Evolutionary conservation across 2,888 invertebrate species (phyloP).

Genomic region (Rhagium mordax): DNA sequence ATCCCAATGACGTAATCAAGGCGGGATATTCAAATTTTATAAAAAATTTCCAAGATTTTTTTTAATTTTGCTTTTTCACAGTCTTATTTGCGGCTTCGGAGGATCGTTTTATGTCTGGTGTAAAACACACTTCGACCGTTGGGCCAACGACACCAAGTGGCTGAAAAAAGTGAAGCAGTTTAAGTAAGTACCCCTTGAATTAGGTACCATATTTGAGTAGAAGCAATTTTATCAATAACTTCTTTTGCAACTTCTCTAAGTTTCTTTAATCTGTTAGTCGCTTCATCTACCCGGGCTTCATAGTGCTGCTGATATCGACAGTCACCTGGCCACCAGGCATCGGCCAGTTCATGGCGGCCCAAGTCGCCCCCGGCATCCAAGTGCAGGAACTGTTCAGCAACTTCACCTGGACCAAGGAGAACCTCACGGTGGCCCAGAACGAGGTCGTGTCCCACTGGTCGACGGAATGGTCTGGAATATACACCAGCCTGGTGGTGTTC

Average conservation of each 20-base stretch:
- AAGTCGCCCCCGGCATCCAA: conserved; percentile 71
- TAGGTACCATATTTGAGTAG: too few species aligned
- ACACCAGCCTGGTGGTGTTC: conserved; percentile 88
- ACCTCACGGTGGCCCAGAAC: conserved; percentile 86
- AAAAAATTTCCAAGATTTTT: too few species aligned
- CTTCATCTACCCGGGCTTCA: conserved; percentile 93
- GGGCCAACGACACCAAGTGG: conserved; percentile 61
- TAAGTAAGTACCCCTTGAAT: conserved; percentile 77
- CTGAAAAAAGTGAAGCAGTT: conserved; percentile 85
- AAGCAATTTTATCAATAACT: too few species aligned
- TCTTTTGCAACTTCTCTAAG: too few species aligned
- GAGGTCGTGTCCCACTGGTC: conserved; percentile 90
- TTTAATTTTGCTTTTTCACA: conserved; percentile 64
- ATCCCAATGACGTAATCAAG: too few species aligned
- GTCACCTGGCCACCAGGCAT: conserved; percentile 91
- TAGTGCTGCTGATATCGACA: conserved; percentile 87
- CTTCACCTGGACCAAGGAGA: conserved; percentile 92
- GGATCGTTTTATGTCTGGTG: conserved; percentile 92
- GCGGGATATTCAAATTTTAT: too few species aligned
- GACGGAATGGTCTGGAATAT: conserved; percentile 86
- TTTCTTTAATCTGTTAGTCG: conserved; percentile 48
- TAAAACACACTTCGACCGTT: conserved; percentile 75
- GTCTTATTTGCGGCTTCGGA: conserved; percentile 86
- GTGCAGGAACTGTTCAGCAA: conserved; percentile 90
- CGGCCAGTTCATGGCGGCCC: conserved; percentile 73